Conservation (phyloP, 1,140 invertebrate species). For the Achatina immaculata region DNA sequence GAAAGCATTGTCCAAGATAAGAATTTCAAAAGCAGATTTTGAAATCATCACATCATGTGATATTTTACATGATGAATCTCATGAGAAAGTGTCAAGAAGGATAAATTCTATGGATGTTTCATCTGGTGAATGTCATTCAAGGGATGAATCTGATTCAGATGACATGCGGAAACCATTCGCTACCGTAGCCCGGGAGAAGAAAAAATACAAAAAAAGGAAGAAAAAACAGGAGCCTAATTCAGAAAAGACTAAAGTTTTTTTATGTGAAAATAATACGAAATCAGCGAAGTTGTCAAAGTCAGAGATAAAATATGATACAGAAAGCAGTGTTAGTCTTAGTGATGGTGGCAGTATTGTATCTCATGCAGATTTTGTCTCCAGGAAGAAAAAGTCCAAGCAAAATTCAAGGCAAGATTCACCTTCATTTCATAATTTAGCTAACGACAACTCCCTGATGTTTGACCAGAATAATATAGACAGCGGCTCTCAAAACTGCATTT, state of each 20-base stretch:
- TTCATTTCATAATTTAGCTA: background rate
- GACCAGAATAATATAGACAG: background rate
- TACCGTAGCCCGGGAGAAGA: conserved; percentile 8
- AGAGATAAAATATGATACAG: background rate
- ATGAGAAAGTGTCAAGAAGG: background rate
- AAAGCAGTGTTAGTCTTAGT: background rate
- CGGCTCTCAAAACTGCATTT: background rate
- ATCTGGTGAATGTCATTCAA: conserved; percentile 1
- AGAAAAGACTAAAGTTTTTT: background rate
- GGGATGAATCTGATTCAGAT: background rate
- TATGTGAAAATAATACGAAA: background rate
- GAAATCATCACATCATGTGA: conserved; percentile 15
- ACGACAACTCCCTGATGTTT: background rate
- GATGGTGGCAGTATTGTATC: too few relatives aligned
- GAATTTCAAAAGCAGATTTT: conserved; percentile 30
- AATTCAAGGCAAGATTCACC: background rate
- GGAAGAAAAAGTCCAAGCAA: background rate
- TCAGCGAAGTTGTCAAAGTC: background rate
- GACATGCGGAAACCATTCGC: conserved; percentile 18
- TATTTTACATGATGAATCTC: background rate
- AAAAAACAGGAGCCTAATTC: background rate
- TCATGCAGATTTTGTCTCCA: too few relatives aligned
- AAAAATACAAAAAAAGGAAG: conserved; percentile 27
- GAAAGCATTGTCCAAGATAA: background rate
- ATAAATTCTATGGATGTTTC: background rate